Percentiles rank a stretch among this genome's conserved stretches.
These are phyloP conservation scores for Mercenaria mercenaria DNA, from an alignment of 1,140 invertebrate genomes.

Conservation along the genomic window DNA sequence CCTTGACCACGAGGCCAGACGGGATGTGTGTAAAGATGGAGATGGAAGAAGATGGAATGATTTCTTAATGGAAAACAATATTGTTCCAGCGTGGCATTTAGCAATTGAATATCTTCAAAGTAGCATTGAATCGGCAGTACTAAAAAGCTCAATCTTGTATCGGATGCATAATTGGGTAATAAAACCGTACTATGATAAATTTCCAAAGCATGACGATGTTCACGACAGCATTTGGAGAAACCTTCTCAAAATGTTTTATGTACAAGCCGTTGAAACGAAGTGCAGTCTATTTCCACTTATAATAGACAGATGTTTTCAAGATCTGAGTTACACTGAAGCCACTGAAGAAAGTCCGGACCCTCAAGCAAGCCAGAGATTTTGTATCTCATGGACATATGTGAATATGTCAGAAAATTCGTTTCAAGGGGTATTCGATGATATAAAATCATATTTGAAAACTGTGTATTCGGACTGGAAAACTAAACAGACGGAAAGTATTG, in stretches of 20 bases:
- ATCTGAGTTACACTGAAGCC: neutral
- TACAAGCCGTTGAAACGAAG: neutral
- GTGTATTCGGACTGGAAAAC: neutral
- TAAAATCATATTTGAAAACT: neutral
- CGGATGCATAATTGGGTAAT: neutral
- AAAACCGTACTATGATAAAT: neutral
- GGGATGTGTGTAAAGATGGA: conserved; percentile 72
- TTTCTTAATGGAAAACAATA: conserved; percentile 59
- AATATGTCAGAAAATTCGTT: neutral
- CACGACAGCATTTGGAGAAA: neutral
- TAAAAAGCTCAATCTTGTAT: neutral
- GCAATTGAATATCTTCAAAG: conserved; percentile 51
- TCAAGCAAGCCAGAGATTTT: neutral
- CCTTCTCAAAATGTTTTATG: neutral
- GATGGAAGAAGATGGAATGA: conserved; percentile 76
- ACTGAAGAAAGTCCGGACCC: neutral
- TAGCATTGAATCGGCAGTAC: neutral
- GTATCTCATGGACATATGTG: neutral
- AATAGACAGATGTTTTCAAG: neutral
- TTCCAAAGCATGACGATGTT: neutral
- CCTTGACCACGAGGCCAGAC: conserved; percentile 78
- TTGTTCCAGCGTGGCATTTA: conserved; percentile 72
- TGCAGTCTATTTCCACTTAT: neutral
- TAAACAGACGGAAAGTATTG: neutral
- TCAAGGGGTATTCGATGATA: neutral